A percentile compares a stretch with the other conserved stretches of the same genome.
Evolutionary conservation across 2,113 vertebrate species (phyloP).

Genomic region (Haemorhous mexicanus): DNA sequence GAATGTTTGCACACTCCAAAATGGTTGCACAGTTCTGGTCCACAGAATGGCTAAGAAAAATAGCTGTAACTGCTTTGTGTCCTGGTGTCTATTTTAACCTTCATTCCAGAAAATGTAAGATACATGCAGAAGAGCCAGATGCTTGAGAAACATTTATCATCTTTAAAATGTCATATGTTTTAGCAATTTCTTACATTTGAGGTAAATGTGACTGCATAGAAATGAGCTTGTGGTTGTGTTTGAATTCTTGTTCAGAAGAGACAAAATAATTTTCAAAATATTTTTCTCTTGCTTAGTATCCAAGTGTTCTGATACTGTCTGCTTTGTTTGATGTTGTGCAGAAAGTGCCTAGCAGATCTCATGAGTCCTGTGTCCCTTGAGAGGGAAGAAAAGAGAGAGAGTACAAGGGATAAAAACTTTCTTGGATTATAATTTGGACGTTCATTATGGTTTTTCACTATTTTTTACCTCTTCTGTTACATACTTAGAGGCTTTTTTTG

Average conservation of each 20-base stretch:
- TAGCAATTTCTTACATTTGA: neutral
- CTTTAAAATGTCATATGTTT: neutral
- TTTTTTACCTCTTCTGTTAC: neutral
- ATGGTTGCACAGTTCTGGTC: neutral
- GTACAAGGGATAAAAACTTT: neutral
- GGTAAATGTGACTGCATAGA: neutral
- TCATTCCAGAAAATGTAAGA: neutral
- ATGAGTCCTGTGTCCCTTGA: neutral
- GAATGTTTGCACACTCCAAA: neutral
- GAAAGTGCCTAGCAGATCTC: neutral
- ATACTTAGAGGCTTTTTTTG: neutral
- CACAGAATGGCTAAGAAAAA: neutral
- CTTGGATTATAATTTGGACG: neutral
- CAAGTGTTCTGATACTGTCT: neutral
- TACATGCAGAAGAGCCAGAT: neutral
- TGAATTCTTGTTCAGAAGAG: neutral
- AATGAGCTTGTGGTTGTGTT: neutral
- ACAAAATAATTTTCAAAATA: neutral
- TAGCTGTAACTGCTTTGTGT: neutral
- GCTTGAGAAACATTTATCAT: neutral
- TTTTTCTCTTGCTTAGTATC: neutral
- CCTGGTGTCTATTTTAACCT: neutral
- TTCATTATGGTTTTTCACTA: neutral
- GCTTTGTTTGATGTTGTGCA: neutral
- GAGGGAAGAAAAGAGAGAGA: neutral